Evolutionary conservation across 2,797 vertebrate genomes (phyloP).

Genomic region (Oophaga sylvatica): DNA sequence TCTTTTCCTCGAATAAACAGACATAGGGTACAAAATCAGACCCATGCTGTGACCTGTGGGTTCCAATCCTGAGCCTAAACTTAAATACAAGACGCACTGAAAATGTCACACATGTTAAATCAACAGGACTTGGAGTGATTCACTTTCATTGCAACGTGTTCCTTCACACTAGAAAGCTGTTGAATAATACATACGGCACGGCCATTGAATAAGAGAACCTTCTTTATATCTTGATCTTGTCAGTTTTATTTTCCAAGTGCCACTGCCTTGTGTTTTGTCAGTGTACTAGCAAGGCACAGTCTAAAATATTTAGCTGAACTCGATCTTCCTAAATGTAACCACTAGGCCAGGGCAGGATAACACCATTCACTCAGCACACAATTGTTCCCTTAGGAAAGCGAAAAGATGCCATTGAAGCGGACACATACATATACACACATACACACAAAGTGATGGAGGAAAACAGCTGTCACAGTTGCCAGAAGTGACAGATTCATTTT

Average conservation of each 20-base stretch:
- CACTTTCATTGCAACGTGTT: constrained; percentile 20
- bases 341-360: constrained; percentile 61
- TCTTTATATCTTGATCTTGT: constrained; percentile 62
- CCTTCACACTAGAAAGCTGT: constrained; percentile 65
- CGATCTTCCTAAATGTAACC: constrained; percentile 64
- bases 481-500: constrained; percentile 66
- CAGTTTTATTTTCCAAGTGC: constrained; percentile 54
- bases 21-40: constrained; percentile 33
- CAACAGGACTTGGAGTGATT: background rate
- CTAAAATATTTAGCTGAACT: constrained; percentile 72
- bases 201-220: constrained; percentile 68
- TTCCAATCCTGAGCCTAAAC: constrained; percentile 11
- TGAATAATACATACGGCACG: constrained; percentile 77
- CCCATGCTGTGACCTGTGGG: constrained; percentile 30
- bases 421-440: constrained; percentile 48
- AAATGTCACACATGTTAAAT: constrained; percentile 1
- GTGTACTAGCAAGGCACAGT: constrained; percentile 50
- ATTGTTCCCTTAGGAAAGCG: constrained; percentile 59
- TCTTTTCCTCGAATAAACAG: background rate
- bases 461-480: constrained; percentile 64
- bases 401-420: constrained; percentile 37
- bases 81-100: background rate
- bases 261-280: constrained; percentile 60
- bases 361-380: constrained; percentile 65
- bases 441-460: constrained; percentile 59